Evolutionary conservation across 2,797 vertebrate species (phyloP), one percentile per base, ranked within the genome.

Genomic region (Neomorphus geoffroyi): DNA sequence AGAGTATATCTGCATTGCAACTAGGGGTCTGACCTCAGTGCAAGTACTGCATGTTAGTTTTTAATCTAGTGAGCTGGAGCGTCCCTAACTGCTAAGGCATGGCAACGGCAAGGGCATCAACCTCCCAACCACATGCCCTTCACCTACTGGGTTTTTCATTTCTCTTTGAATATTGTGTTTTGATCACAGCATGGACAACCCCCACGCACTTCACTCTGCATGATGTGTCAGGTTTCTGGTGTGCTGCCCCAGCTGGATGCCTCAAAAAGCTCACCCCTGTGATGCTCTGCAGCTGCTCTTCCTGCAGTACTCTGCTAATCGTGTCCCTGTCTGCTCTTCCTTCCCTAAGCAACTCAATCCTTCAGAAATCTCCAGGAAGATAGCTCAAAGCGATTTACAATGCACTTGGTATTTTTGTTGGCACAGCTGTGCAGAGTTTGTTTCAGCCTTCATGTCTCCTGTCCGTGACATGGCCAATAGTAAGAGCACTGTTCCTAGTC

Each of bases 1-100:
- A 80, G 78, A 51, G 74, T 72, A 16, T 37, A 89, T 91, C 80
- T 94, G 93, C 90, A 85, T 86, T 73, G 90, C 78, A 92, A 87
- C 53, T 41, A 89, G 64, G 22, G 85, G 45, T 13, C 67, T 94
- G 88, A 89, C 79, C 86, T 88, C 73, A 50, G 43, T 1, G 0
- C 22, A 54, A 80, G 61, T 60, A 15, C 72, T 10, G 11, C 0
- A 2, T 26, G 65, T 70, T 65, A 43, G 85, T 51, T 86, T 83
- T 62, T 66, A 88, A 91, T 80, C 91, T 32, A 64, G 80, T 12
- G 33, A 83, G 43, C 45, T 78, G 54, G 30, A 57, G 37, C 30
- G n/a, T 67, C 54, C 39, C 62, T 54, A 48, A 19, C 22, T 65
- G 45, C 83, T 71, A 4, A 74, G 24, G 28, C n/a, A 48, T 9